These are phyloP conservation scores for Oreochromis mossambicus DNA, from an alignment of 2,797 vertebrate species.

Conservation along the genomic window DNA sequence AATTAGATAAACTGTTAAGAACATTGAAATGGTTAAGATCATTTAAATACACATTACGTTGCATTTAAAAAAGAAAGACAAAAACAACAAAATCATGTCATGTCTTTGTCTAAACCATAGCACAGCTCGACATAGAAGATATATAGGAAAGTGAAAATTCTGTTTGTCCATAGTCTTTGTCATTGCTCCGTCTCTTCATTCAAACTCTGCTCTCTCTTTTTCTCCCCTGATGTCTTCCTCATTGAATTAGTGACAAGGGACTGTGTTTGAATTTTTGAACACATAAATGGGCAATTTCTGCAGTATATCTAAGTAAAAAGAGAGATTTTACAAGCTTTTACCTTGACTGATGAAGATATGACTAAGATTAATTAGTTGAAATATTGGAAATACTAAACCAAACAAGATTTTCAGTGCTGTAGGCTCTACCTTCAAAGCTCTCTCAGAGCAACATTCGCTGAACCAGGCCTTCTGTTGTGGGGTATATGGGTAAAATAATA, in stretches of 20 bases:
- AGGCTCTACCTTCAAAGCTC: background rate
- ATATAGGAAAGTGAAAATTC: background rate
- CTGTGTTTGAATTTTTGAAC: background rate
- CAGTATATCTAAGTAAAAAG: background rate
- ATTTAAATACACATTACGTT: background rate
- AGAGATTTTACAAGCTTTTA: background rate
- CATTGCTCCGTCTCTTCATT: background rate
- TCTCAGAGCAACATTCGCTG: background rate
- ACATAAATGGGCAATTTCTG: background rate
- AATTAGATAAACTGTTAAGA: background rate
- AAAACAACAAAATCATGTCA: background rate
- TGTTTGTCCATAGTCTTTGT: background rate
- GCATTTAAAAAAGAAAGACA: background rate
- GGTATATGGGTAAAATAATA: background rate
- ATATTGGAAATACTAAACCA: background rate
- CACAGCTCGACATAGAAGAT: background rate
- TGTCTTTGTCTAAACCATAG: background rate
- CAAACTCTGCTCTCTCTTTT: background rate
- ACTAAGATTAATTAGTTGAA: background rate
- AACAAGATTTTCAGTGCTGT: background rate
- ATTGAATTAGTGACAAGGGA: background rate
- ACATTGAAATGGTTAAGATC: background rate
- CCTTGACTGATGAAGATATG: background rate
- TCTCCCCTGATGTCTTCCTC: background rate
- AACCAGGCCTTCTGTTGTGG: background rate